A percentile compares a stretch with the other conserved stretches of the same genome.
Conservation (phyloP, 2,113 vertebrate genomes). For the Pedionomus torquatus region DNA sequence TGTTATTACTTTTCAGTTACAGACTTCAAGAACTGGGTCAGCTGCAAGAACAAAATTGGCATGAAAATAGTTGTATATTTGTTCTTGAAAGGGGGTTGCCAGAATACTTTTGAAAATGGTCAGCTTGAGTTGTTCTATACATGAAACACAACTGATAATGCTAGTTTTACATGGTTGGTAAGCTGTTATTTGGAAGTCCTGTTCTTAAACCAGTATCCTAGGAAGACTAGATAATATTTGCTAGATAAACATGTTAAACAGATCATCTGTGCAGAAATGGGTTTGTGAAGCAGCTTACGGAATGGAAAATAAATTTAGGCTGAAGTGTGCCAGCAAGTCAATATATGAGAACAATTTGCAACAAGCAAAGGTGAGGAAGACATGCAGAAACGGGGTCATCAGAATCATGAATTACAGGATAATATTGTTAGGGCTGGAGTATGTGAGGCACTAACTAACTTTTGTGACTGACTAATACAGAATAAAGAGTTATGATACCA, state of each 20-base stretch:
- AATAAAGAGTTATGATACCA: not conserved
- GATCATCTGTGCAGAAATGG: constrained; percentile 4
- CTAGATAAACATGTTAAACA: constrained; percentile 20
- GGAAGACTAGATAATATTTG: constrained; percentile 29
- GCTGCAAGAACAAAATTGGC: constrained; percentile 44
- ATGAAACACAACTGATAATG: not conserved
- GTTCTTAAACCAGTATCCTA: constrained; percentile 21
- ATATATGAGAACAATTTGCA: constrained; percentile 49
- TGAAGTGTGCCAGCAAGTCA: constrained; percentile 34
- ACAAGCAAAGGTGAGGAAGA: constrained; percentile 49
- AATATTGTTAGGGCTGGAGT: not conserved
- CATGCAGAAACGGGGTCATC: constrained; percentile 42
- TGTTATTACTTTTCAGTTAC: constrained; percentile 57
- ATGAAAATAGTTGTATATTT: constrained; percentile 52
- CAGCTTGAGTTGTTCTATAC: constrained; percentile 1
- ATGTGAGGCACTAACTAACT: not conserved
- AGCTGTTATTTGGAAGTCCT: not conserved
- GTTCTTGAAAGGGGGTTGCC: constrained; percentile 45
- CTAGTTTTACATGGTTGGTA: not conserved
- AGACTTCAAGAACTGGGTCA: constrained; percentile 64
- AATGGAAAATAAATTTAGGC: constrained; percentile 60
- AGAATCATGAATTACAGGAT: not conserved
- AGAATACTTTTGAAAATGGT: constrained; percentile 32
- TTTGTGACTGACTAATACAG: not conserved
- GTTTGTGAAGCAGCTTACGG: constrained; percentile 34